Evolutionary conservation across 2,888 invertebrate genomes (phyloP), one percentile per base, ranked within the genome.

Genomic region (Mythimna ferrago): DNA sequence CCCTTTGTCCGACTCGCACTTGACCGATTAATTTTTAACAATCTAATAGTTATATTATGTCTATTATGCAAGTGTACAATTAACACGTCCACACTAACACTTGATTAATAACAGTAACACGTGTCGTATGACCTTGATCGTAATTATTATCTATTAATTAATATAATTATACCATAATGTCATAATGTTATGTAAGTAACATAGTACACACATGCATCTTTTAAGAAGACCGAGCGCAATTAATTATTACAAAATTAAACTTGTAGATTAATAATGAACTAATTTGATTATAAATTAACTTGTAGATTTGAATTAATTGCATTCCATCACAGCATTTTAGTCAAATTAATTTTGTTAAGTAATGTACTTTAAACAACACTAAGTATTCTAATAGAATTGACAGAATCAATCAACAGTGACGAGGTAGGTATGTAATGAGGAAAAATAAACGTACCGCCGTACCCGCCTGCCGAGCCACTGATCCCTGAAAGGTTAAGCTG

Each of bases 41-140:
- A 6, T 26, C 1, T 53, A 62, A 9, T 35, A 19, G 21, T 71
- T 54, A 56, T 56, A 61, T 32, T 32, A 32, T 7, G 41, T 66
- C 16, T 76, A 58, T 66, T 76, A 80, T 61, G 76, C 44, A 65
- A 60, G 19, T 53, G 16, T 35, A 54, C 3, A 53, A 70, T 21
- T 53, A n/a, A 67, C 67, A 70, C 78, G 70, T 80, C 51, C 57
- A 21, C 51, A 58, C 21, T 56, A 44, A 71, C 65, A 68, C 21
- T 61, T 48, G 48, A 48, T 26, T 71, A 76, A 75, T 66, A 60
- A 60, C 32, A 73, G 51, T 56, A 21, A 54, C 73, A 81, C 73
- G 61, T 80, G 61, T 61, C 44, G 11, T 48, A 44, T 57, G 63
- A 58, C 60, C 72, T 72, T 60, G 68, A 21, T 44, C 54, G 26